These are phyloP conservation scores for Minunthozetes semirufus DNA, from an alignment of 2,888 invertebrate species.

Conservation along the genomic window DNA sequence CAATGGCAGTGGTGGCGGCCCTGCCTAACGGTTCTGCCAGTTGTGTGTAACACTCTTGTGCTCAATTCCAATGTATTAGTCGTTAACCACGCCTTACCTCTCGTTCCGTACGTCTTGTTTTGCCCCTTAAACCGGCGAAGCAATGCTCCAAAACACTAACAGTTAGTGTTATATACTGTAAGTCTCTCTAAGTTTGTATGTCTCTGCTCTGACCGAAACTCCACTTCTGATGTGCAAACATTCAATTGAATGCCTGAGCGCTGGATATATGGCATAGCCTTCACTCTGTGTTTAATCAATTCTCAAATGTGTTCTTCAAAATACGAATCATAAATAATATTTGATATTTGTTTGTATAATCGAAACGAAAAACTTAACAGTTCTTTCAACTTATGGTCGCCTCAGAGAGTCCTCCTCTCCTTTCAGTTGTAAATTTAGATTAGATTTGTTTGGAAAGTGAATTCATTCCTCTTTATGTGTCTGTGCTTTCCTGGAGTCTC, in stretches of 20 bases:
- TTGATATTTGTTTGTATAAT: not conserved
- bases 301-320: not conserved
- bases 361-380: not conserved
- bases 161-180: slow-evolving; percentile 15
- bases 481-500: not conserved
- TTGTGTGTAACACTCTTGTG: slow-evolving; percentile 14
- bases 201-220: slow-evolving; percentile 13
- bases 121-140: not conserved
- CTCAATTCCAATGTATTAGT: slow-evolving; percentile 9
- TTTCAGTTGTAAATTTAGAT: not conserved
- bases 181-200: not conserved
- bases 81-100: slow-evolving; percentile 26
- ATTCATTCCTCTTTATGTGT: not conserved
- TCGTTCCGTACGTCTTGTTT: not conserved
- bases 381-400: not conserved
- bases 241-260: not conserved
- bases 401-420: not conserved
- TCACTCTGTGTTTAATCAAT: not conserved
- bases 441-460: not conserved
- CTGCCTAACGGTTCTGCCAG: slow-evolving; percentile 22
- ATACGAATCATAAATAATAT: slow-evolving; percentile 11
- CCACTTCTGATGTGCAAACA: not conserved
- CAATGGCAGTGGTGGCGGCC: not conserved
- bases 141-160: not conserved
- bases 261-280: not conserved